These are phyloP conservation scores for Scytalopus superciliaris DNA, from an alignment of 2,113 vertebrate genomes.

Conservation along the genomic window DNA sequence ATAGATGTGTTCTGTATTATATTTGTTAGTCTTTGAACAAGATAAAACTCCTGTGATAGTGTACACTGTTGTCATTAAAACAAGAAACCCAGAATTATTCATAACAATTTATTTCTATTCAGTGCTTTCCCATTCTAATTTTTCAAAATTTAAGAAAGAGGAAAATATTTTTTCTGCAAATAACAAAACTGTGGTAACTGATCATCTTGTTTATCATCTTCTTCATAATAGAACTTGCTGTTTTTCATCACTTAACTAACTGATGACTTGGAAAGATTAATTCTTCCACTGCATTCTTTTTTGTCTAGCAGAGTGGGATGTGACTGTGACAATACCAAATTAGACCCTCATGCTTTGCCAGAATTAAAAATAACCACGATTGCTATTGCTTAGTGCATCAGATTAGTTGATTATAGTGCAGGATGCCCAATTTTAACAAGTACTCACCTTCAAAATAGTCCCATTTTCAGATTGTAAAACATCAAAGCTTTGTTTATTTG, in stretches of 20 bases:
- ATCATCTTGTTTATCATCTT: background rate
- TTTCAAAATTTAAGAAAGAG: background rate
- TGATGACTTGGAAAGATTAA: background rate
- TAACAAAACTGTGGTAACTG: background rate
- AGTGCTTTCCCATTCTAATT: background rate
- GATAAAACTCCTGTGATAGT: background rate
- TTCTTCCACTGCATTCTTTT: background rate
- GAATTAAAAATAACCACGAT: background rate
- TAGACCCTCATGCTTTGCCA: background rate
- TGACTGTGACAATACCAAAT: background rate
- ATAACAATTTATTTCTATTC: background rate
- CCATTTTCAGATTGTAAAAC: background rate
- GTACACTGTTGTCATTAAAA: background rate
- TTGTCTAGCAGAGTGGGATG: background rate
- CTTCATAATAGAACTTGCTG: rapidly evolving
- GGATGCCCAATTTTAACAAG: background rate
- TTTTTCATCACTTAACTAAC: background rate
- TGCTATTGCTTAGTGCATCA: background rate
- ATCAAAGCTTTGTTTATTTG: background rate
- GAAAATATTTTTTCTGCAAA: background rate
- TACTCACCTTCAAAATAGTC: background rate
- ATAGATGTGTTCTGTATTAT: background rate
- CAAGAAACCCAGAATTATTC: background rate
- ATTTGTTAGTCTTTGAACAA: background rate
- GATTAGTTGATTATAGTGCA: background rate